phyloP scores from a whole-genome alignment of 2,888 invertebrate genomes.

The Drosophila paucipuncta region DNA sequence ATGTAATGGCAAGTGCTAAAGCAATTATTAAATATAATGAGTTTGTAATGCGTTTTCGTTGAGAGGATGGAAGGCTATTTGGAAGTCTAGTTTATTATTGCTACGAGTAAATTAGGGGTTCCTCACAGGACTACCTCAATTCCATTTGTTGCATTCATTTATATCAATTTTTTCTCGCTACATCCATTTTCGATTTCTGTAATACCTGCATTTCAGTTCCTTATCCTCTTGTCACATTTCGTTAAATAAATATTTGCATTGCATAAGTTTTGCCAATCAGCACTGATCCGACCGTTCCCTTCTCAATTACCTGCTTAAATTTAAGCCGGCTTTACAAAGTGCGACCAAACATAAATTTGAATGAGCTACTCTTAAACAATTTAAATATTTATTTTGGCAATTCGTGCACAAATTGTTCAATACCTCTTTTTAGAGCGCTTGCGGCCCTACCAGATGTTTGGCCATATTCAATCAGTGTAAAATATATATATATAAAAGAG shows the following conservation, averaged over 20 bases:
- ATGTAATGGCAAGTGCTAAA: constrained; percentile 4
- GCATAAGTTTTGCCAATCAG: constrained; percentile 31
- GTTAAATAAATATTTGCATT: constrained; percentile 24
- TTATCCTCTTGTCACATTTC: not conserved
- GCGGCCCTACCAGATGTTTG: constrained; percentile 43
- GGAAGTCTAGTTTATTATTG: not conserved
- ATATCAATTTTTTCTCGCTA: not conserved
- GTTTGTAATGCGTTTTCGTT: not conserved
- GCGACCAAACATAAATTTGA: constrained; percentile 31
- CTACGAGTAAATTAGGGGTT: not conserved
- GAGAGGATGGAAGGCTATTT: not conserved
- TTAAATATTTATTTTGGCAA: constrained; percentile 71
- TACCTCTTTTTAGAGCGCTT: constrained; percentile 33
- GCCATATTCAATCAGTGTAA: constrained; percentile 67
- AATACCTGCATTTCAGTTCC: not conserved
- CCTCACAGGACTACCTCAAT: not conserved
- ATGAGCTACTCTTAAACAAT: constrained; percentile 24
- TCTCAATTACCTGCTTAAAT: constrained; percentile 40
- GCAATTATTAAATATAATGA: constrained; percentile 33
- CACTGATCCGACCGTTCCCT: constrained; percentile 22
- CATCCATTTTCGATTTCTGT: not conserved
- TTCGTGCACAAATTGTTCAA: constrained; percentile 55
- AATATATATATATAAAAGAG: not conserved
- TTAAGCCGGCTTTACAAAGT: constrained; percentile 28
- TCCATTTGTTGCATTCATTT: not conserved